A percentile compares a stretch with the other conserved stretches of the same genome.
phyloP scores from a whole-genome alignment of 2,888 invertebrate genomes.

The Tanytarsus gracilentus region DNA sequence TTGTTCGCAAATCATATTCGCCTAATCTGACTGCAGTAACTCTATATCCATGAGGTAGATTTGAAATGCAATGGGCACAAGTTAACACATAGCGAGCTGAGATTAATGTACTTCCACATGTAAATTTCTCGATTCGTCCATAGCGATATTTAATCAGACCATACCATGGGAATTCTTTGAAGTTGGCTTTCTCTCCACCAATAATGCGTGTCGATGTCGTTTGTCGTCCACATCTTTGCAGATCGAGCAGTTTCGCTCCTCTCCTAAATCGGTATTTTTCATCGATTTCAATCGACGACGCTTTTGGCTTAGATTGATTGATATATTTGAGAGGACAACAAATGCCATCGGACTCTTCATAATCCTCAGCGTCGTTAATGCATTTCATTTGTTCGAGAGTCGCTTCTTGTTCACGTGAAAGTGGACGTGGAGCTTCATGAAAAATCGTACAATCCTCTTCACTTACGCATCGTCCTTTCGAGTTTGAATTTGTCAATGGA shows the following conservation, averaged over 20 bases:
- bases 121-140: constrained; percentile 33
- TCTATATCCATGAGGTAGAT: constrained; percentile 12
- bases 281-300: background rate
- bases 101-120: constrained; percentile 45
- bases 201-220: constrained; percentile 40
- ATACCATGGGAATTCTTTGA: constrained; percentile 50
- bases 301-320: background rate
- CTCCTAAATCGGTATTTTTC: background rate
- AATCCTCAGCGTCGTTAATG: background rate
- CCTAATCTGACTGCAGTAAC: constrained; percentile 45
- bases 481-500: background rate
- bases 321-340: constrained; percentile 17
- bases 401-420: background rate
- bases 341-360: constrained; percentile 3
- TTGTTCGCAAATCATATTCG: constrained; percentile 42
- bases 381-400: background rate
- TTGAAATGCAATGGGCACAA: constrained; percentile 47
- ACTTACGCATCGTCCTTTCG: background rate
- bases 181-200: constrained; percentile 43
- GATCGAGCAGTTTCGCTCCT: background rate
- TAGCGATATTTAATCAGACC: constrained; percentile 44
- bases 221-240: constrained; percentile 40
- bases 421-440: constrained; percentile 10
- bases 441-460: background rate
- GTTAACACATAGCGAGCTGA: constrained; percentile 46